Percentiles rank a stretch among this genome's conserved stretches.
phyloP scores from a whole-genome alignment of 2,797 vertebrate species.

The Melopsittacus undulatus region DNA sequence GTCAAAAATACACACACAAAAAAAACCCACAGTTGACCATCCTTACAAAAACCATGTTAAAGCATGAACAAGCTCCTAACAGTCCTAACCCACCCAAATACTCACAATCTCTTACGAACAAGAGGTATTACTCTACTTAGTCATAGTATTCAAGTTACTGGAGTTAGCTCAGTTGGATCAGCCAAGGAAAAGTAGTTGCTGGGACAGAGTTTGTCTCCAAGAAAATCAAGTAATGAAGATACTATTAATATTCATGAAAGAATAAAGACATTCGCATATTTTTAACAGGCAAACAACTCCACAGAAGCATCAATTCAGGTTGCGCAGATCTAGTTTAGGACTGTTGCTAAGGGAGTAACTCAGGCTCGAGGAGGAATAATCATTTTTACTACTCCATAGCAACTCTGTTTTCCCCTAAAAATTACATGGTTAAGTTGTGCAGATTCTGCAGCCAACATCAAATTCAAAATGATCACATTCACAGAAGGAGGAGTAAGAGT shows the following conservation, averaged over 20 bases:
- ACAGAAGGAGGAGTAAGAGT: neutral
- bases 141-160: neutral
- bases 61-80: neutral
- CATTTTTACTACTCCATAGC: constrained; percentile 23
- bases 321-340: neutral
- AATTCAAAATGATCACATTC: neutral
- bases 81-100: neutral
- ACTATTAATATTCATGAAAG: neutral
- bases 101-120: neutral
- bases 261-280: neutral
- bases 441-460: neutral
- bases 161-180: neutral
- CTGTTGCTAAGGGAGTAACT: constrained; percentile 53
- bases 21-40: neutral
- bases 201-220: neutral
- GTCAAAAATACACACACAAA: neutral
- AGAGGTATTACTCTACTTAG: neutral
- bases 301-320: neutral
- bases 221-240: neutral
- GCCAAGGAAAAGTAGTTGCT: neutral
- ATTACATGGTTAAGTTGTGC: neutral
- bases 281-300: neutral
- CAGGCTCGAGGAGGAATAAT: neutral
- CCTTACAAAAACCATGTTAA: neutral
- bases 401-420: constrained; percentile 37